Evolutionary conservation across 2,113 vertebrate species (phyloP).

Genomic region (Nothobranchius furzeri): DNA sequence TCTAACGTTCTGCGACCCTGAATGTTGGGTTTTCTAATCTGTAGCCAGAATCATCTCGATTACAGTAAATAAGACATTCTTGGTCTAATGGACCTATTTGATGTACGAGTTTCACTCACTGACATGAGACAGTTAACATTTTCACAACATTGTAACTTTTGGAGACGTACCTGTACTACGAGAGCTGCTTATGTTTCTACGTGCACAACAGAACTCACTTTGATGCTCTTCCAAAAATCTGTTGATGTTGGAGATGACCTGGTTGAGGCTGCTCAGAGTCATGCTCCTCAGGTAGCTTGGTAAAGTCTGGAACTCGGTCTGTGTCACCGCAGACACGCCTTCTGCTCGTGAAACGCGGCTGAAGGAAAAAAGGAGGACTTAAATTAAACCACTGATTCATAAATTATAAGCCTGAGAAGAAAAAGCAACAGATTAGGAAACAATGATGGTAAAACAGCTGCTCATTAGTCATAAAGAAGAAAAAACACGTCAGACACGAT

Average conservation of each 20-base stretch:
- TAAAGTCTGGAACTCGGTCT: constrained; percentile 69
- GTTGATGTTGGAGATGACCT: constrained; percentile 71
- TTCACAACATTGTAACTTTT: too few relatives aligned
- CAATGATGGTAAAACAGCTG: too few relatives aligned
- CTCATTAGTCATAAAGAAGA: too few relatives aligned
- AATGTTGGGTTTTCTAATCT: too few relatives aligned
- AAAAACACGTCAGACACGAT: too few relatives aligned
- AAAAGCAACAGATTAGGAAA: background rate
- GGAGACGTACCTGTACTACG: background rate
- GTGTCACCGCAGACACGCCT: constrained; percentile 54
- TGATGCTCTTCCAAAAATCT: constrained; percentile 22
- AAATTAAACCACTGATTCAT: background rate
- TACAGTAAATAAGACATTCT: too few relatives aligned
- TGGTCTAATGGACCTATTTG: too few relatives aligned
- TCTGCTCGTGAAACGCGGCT: constrained; percentile 20
- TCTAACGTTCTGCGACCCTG: too few relatives aligned
- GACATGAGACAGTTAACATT: too few relatives aligned
- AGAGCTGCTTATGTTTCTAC: background rate
- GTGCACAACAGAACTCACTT: constrained; percentile 47
- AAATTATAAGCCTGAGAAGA: background rate
- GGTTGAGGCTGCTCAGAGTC: constrained; percentile 70
- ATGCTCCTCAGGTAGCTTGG: constrained; percentile 74
- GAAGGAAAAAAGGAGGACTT: background rate
- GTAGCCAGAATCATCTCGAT: too few relatives aligned
- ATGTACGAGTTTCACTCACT: too few relatives aligned